Base-by-base conservation (phyloP, 2,113 vertebrate species). In the Podarcis raffonei region DNA sequence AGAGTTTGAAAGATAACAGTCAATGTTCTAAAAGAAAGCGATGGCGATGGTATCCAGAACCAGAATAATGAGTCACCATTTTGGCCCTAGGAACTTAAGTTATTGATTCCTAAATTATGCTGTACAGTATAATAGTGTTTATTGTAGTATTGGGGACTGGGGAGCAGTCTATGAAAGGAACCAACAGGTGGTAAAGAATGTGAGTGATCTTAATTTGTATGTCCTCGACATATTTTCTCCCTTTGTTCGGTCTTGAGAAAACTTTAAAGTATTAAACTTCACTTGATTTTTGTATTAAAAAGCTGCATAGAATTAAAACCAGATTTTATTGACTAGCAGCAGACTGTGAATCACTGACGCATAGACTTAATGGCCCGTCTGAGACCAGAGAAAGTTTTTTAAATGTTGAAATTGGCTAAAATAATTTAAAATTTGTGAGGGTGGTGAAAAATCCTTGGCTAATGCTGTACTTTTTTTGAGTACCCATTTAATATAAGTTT, bases 321-420 rank as follows among this genome's bases (percentile, higher is more conserved):
- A 94, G 77, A 91, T 92, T 92, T 87, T 90, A 65, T 82, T 93
- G 90, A 92, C 71, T 89, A 92, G 84, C 74, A 94, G 87, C 80
- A 93, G 89, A 90, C 87, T 92, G 84, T 92, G 90, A 91, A 92
- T 90, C 89, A 92, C 90, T 94, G 77, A 90, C 0, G 0, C 90
- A 92, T 91, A 93, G 0, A 0, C 88, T 94, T 94, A 94, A 92
- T 92, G 82, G 71, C 57, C 91, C 92, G 76, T 88, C 77, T 78
- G 87, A 91, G 89, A 93, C 79, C 13, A 89, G 87, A n/a, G 82
- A 89, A 94, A 93, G 85, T 93, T 95, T 89, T 90, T 95, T 90
- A 93, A 77, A 94, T 92, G 89, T 94, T 94, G 92, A 95, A 95
- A 92, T 85, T 93, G 83, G 90, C 85, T 93, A 90, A 95, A 92